phyloP scores from a whole-genome alignment of 2,797 vertebrate species.

The Carapus acus region DNA sequence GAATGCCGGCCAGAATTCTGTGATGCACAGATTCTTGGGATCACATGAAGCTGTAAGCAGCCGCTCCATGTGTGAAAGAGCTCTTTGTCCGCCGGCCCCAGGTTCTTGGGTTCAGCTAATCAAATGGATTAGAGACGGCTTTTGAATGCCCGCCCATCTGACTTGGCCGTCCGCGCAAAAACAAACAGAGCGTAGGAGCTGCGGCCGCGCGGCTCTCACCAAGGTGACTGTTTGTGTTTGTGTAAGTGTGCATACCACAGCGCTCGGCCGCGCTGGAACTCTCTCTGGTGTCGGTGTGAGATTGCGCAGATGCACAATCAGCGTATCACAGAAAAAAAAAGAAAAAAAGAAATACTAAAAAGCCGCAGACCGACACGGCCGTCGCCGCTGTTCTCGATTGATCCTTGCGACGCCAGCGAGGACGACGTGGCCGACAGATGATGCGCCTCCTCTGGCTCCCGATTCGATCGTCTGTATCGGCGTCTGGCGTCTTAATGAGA shows the following conservation, averaged over 20 bases:
- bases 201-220: conserved; percentile 47
- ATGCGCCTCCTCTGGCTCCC: conserved; percentile 20
- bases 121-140: conserved; percentile 74
- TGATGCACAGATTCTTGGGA: conserved; percentile 68
- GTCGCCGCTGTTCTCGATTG: no score
- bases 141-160: conserved; percentile 66
- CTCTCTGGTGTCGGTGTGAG: conserved; percentile 20
- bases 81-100: conserved; percentile 70
- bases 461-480: conserved; percentile 24
- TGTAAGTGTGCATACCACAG: conserved; percentile 47
- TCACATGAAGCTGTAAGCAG: conserved; percentile 69
- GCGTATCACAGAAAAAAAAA: background rate
- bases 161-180: conserved; percentile 63
- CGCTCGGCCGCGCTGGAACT: conserved; percentile 35
- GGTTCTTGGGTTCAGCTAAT: conserved; percentile 72
- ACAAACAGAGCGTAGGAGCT: conserved; percentile 61
- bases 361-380: no score
- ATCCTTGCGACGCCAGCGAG: no score
- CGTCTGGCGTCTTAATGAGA: conserved; percentile 37
- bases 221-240: conserved; percentile 54
- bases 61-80: conserved; percentile 65
- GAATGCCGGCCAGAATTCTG: conserved; percentile 57
- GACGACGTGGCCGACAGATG: conserved; percentile 10
- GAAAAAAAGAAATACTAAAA: no score
- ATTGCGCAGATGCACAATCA: conserved; percentile 23